Percentiles rank a stretch among this genome's conserved stretches.
These are phyloP conservation scores for Campylorhamphus procurvoides DNA, from an alignment of 2,113 vertebrate genomes.

Conservation along the genomic window DNA sequence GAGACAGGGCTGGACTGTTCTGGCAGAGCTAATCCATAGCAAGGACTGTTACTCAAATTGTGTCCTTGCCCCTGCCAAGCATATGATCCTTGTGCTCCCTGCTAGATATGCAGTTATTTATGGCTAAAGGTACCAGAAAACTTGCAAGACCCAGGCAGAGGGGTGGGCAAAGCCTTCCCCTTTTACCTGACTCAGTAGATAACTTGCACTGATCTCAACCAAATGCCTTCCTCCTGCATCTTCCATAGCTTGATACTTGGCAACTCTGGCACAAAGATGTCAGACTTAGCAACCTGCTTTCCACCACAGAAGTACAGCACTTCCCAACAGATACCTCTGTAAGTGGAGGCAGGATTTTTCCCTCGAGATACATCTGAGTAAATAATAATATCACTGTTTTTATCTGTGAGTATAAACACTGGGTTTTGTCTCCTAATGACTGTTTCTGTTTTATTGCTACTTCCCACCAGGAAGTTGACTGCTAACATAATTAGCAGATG, in stretches of 20 bases:
- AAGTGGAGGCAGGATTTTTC: neutral
- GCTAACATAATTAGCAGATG: constrained; percentile 64
- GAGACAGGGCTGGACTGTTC: neutral
- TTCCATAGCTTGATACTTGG: neutral
- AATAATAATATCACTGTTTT: constrained; percentile 42
- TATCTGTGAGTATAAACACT: constrained; percentile 45
- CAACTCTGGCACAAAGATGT: neutral
- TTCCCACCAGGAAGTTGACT: constrained; percentile 62
- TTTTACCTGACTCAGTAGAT: neutral
- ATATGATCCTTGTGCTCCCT: neutral
- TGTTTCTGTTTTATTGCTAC: constrained; percentile 63
- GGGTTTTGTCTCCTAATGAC: constrained; percentile 44
- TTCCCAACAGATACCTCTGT: neutral
- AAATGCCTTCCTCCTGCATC: neutral
- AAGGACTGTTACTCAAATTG: neutral
- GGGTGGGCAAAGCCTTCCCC: neutral
- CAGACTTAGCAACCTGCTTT: neutral
- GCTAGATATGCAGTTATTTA: neutral
- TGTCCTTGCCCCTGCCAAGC: neutral
- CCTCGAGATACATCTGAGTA: constrained; percentile 9
- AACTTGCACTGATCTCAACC: neutral
- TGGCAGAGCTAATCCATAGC: neutral
- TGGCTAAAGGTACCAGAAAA: neutral
- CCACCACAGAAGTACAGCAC: neutral
- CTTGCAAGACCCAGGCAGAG: neutral